A percentile compares a stretch with the other conserved stretches of the same genome.
Evolutionary conservation across 2,888 invertebrate genomes (phyloP).

Genomic region (Pristionchus exspectatus): DNA sequence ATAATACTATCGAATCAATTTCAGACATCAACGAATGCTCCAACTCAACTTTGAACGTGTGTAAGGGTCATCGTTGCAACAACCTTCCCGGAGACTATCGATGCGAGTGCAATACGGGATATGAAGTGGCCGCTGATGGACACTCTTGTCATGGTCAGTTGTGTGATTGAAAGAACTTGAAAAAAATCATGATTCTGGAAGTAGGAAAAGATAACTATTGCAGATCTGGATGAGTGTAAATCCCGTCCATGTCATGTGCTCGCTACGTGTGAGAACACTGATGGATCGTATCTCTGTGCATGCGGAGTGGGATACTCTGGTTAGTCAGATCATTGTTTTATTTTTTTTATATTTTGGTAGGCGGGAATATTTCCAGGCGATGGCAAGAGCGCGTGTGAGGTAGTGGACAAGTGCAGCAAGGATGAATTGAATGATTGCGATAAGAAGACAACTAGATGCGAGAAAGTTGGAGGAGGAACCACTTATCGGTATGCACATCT

Average conservation of each 20-base stretch:
- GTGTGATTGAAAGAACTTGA: too few species aligned
- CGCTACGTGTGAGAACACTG: constrained; percentile 33
- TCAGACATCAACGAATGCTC: constrained; percentile 39
- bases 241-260: constrained; percentile 17
- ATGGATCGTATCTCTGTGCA: constrained; percentile 18
- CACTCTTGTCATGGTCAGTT: not conserved
- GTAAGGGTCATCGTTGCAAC: constrained; percentile 20
- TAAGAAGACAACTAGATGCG: constrained; percentile 46
- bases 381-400: constrained; percentile 45
- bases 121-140: not conserved
- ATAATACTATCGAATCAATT: too few species aligned
- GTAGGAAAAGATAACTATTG: too few species aligned
- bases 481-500: constrained; percentile 20
- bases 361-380: not conserved
- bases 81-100: constrained; percentile 31
- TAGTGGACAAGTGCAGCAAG: constrained; percentile 32
- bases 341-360: not conserved
- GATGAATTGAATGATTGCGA: constrained; percentile 47
- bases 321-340: not conserved
- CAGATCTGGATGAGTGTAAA: constrained; percentile 52
- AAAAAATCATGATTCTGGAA: too few species aligned
- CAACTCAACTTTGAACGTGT: not conserved
- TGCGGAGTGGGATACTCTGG: constrained; percentile 49
- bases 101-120: constrained; percentile 46
- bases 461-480: constrained; percentile 13